Base-by-base conservation (phyloP, 2,888 invertebrate species). In the Drosophila mercatorum region DNA sequence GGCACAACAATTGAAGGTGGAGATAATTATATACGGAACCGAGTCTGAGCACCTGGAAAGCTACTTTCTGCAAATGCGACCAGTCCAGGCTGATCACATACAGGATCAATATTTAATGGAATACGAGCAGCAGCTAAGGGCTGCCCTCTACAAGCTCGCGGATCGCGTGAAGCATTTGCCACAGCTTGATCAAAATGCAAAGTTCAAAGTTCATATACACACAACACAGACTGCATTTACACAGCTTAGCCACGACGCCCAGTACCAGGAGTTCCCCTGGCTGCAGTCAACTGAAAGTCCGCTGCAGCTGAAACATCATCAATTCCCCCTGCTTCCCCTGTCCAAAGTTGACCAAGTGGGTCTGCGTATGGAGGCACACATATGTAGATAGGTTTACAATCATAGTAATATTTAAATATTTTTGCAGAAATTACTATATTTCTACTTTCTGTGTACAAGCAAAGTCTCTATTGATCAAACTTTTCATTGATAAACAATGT, bases 201-300 rank as follows among this genome's bases (percentile, higher is more conserved):
- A 84, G 44, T 92, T 93, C 40, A 91, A 88, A 60, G 62, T 92
- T 8, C 80, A 90, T 5, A 59, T 93, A 1, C 90, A 92, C 40
- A 92, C 93, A 6, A 91, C 91, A 1, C 91, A 93, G 58, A 61
- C 85, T 0, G 89, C 82, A 2, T 92, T 91, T 55, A 78, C 90
- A 0, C 83, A 88, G 28, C 69, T 91, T 0, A 90, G 83, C 38
- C 88, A 92, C 28, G 86, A 91, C 36, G 55, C 91, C 2, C 71
- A 84, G 6, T 83, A 90, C 51, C 91, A 93, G 80, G 90, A 92
- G 12, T 92, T 92, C 61, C 92, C 93, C 3, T 93, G 92, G 93
- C 67, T 93, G 1, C 89, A 89, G 28, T 78, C 82, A n/a, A 52
- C 40, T 11, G 47, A 1, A 1, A 38, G 28, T 14, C 12, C 7